Evolutionary conservation across 2,888 invertebrate species (phyloP), one percentile per base, ranked within the genome.

Genomic region (Drosophila rellima): DNA sequence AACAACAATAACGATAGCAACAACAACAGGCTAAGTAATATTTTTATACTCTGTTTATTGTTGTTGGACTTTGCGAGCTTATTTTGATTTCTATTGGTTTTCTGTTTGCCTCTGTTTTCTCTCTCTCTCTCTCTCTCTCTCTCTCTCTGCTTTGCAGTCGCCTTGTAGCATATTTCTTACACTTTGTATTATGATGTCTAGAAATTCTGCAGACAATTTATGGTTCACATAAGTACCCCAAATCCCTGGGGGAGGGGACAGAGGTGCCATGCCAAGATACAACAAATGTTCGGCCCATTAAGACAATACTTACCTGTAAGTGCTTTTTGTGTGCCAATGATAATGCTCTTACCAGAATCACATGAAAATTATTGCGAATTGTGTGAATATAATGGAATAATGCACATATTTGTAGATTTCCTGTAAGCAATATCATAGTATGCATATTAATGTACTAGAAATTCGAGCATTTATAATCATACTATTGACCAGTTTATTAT

Each of bases 111-210:
- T 23, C n/a, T n/a, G 5, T 13, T 42, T 65, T 31, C 35, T 47
- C 8, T 70, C 31, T 33, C 8, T 70, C 31, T 33, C 8, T 70
- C 31, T 33, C 8, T 70, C 31, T 33, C 8, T 70, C 31, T 33
- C n/a, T n/a, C 45, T 35, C 8, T 70, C 31, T 33, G 11, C 29
- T 75, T 76, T 71, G 67, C 80, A 71, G 47, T 75, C 63, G 80
- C 68, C 68, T 63, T 68, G 57, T 63, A 70, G 65, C 73, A 70
- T 84, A 82, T 85, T 89, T 85, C 89, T 89, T 82, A 73, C 80
- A 78, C 75, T 74, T 74, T 77, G 72, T 82, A 85, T 88, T 89
- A 82, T 85, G 88, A 89, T 88, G 88, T 85, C 85, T 89, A 73
- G 66, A 72, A 65, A 67, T 56, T 15, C 76, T 67, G 72, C 73